A percentile compares a stretch with the other conserved stretches of the same genome.
Conservation (phyloP, 2,797 vertebrate genomes). For the Alcedo atthis region DNA sequence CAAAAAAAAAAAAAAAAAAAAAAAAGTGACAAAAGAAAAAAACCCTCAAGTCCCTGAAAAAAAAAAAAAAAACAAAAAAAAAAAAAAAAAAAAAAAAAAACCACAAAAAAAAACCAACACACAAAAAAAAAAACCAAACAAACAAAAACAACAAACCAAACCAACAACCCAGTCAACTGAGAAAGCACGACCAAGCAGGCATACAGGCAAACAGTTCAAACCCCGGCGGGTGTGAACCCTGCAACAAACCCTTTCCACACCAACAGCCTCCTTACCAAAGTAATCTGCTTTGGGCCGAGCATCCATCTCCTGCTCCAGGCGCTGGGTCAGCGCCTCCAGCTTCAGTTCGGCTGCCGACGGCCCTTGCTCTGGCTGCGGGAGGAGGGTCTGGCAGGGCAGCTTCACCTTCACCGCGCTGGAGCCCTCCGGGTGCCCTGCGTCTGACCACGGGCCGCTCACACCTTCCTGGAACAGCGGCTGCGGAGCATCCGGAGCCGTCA, state of each 20-base stretch:
- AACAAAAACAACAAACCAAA: too few relatives aligned
- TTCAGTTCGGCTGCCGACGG: constrained; percentile 88
- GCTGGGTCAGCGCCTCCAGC: constrained; percentile 91
- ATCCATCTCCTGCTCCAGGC: constrained; percentile 95
- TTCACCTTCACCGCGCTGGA: constrained; percentile 73
- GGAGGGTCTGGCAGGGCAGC: constrained; percentile 82
- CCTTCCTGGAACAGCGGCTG: constrained; percentile 48
- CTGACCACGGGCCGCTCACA: background rate
- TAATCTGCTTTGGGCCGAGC: constrained; percentile 90
- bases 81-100: background rate
- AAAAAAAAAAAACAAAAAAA: background rate
- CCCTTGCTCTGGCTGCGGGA: constrained; percentile 78
- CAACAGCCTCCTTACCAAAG: constrained; percentile 85
- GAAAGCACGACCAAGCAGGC: background rate
- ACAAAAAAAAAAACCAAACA: too few relatives aligned
- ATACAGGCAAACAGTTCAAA: fast-evolving
- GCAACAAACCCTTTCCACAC: background rate
- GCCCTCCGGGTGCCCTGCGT: constrained; percentile 59
- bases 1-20: background rate
- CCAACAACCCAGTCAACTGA: background rate
- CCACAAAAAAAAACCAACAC: too few relatives aligned
- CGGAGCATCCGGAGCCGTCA: background rate
- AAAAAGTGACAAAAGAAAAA: too few relatives aligned
- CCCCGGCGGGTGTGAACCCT: background rate
- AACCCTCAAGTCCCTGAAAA: too few relatives aligned